Base-by-base conservation (phyloP, 2,888 invertebrate species). In the Dorcus hopei region DNA sequence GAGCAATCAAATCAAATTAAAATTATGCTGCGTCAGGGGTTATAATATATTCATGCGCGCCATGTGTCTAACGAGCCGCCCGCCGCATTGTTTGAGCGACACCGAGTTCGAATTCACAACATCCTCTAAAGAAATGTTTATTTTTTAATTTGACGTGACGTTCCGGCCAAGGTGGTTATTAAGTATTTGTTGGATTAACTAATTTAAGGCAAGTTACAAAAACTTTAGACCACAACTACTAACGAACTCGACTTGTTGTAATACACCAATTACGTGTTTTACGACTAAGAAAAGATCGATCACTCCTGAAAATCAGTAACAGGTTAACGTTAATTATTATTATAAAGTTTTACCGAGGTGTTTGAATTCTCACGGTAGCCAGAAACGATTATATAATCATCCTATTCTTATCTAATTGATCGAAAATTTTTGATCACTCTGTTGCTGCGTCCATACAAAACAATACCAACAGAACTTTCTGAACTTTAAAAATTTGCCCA, bases 1-100 rank as follows among this genome's bases (percentile, higher is more conserved):
- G 70, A 74, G 71, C 70, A 73, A 72, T 73, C 71, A 72, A 72
- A 72, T 71, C 72, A 68, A 73, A 73, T 73, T 73, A 70, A 72
- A 73, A 71, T 73, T 73, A 64, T 70, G 74, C 73, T 67, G 64
- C 68, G 72, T 74, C 74, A 74, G 68, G 72, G 58, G 61, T 69
- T 70, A 72, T 74, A 73, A 73, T 74, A 70, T 72, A 73, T 73
- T 73, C 72, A 69, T 66, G 61, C 64, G 62, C 64, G 69, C 69
- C 73, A 72, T 73, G 72, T 73, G 73, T 69, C 72, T 73, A 73
- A 72, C 71, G 70, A 72, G 71, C 66, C 69, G 68, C 66, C 66
- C 63, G 65, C 57, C 58, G 58, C 61, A 69, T 72, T 72, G 70
- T 72, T 69, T 71, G 69, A 65, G 62, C 63, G 67, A 65, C 61